Percentiles rank a stretch among this genome's conserved stretches.
Conservation (phyloP, 2,113 vertebrate genomes). For the Corythornis madagascariensis region DNA sequence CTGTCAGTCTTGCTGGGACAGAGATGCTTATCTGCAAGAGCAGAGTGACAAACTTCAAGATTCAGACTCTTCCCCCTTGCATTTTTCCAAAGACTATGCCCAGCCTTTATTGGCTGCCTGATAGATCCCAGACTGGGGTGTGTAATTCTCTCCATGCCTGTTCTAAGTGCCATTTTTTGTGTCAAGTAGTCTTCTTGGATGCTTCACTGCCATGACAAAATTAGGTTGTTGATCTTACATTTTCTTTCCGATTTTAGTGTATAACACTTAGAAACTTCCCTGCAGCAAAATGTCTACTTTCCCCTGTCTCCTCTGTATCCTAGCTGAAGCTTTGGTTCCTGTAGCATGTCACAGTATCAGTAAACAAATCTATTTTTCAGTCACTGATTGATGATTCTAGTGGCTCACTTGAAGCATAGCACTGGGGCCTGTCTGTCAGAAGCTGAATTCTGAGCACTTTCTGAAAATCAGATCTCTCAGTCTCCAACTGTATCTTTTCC, state of each 20-base stretch:
- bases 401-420: background rate
- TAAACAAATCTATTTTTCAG: conserved; percentile 15
- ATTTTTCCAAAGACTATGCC: background rate
- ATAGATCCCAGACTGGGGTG: background rate
- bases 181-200: background rate
- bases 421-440: background rate
- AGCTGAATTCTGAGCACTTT: background rate
- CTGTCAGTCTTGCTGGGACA: background rate
- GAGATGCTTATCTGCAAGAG: background rate
- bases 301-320: background rate
- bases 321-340: background rate
- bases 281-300: background rate
- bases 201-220: background rate
- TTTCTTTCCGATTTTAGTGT: background rate
- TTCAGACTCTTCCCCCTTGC: background rate
- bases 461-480: background rate
- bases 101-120: background rate
- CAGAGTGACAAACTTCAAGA: background rate
- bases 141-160: background rate
- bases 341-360: background rate
- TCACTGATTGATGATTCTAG: background rate
- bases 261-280: background rate
- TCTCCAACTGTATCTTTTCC: background rate
- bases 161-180: background rate
- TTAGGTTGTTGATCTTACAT: background rate